These are phyloP conservation scores for Motacilla tschutschensis DNA, from an alignment of 2,113 vertebrate species.

Conservation along the genomic window DNA sequence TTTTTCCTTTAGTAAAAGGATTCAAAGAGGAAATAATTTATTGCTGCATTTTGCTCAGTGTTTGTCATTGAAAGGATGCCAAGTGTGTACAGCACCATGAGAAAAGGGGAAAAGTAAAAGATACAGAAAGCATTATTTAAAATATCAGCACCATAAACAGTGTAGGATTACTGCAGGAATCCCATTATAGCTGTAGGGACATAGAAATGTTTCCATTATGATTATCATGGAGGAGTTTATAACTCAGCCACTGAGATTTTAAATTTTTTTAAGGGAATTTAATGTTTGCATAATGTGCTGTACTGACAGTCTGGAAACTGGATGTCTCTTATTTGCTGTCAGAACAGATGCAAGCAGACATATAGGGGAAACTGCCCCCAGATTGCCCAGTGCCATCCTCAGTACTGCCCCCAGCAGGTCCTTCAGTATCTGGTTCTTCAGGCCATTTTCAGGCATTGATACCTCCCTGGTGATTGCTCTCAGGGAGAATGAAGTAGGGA, in stretches of 20 bases:
- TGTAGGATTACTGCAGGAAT: constrained; percentile 22
- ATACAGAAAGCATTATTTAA: constrained; percentile 25
- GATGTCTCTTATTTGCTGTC: neutral
- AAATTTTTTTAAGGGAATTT: constrained; percentile 30
- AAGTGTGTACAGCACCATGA: constrained; percentile 39
- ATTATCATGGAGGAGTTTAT: constrained; percentile 22
- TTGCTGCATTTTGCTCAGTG: constrained; percentile 54
- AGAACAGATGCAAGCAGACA: neutral
- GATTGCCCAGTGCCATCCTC: neutral
- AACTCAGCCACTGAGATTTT: neutral
- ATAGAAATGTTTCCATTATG: neutral
- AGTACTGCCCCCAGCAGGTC: neutral
- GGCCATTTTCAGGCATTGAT: neutral
- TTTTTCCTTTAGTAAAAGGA: constrained; percentile 43
- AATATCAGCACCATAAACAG: constrained; percentile 36
- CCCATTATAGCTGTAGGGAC: neutral
- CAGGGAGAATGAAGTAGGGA: neutral
- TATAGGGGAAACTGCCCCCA: neutral
- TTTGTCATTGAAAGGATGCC: constrained; percentile 62
- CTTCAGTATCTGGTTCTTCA: neutral
- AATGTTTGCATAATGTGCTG: constrained; percentile 34
- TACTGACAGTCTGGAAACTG: neutral
- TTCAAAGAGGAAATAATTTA: constrained; percentile 68
- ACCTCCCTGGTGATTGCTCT: neutral
- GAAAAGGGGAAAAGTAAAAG: constrained; percentile 26